These are phyloP conservation scores for Mesorhabditis spiculigera DNA, from an alignment of 2,888 invertebrate species.

Conservation along the genomic window DNA sequence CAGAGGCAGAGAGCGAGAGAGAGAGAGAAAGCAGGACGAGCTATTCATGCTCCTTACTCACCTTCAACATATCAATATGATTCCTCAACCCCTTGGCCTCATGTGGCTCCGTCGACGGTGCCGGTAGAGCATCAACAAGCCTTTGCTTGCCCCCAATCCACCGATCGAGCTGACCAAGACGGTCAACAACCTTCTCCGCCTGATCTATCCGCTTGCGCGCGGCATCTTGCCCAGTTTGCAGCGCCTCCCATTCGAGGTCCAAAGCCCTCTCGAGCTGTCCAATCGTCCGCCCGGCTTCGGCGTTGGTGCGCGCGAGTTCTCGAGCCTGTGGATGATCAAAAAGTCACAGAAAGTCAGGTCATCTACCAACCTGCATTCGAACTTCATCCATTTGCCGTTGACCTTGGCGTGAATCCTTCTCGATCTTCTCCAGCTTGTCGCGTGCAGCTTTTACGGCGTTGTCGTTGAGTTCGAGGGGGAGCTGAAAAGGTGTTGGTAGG, in stretches of 20 bases:
- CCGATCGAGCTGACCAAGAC: constrained; percentile 75
- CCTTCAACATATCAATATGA: constrained; percentile 20
- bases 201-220: constrained; percentile 11
- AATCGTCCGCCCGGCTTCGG: constrained; percentile 21
- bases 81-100: constrained; percentile 62
- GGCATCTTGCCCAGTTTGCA: constrained; percentile 29
- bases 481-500: background rate
- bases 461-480: background rate
- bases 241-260: constrained; percentile 31
- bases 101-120: constrained; percentile 88
- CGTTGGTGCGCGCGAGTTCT: constrained; percentile 18
- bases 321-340: constrained; percentile 6
- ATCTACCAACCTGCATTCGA: background rate
- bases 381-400: constrained; percentile 28
- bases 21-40: background rate
- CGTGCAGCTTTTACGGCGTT: background rate
- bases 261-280: constrained; percentile 24
- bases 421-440: constrained; percentile 14
- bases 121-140: constrained; percentile 90
- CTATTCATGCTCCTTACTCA: background rate
- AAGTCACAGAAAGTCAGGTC: background rate
- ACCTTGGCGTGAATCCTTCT: constrained; percentile 26
- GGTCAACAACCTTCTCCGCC: constrained; percentile 68
- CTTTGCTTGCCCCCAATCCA: constrained; percentile 91
- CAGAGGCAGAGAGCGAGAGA: background rate